phyloP scores from a whole-genome alignment of 1,140 invertebrate genomes.

The Metaphire vulgaris region DNA sequence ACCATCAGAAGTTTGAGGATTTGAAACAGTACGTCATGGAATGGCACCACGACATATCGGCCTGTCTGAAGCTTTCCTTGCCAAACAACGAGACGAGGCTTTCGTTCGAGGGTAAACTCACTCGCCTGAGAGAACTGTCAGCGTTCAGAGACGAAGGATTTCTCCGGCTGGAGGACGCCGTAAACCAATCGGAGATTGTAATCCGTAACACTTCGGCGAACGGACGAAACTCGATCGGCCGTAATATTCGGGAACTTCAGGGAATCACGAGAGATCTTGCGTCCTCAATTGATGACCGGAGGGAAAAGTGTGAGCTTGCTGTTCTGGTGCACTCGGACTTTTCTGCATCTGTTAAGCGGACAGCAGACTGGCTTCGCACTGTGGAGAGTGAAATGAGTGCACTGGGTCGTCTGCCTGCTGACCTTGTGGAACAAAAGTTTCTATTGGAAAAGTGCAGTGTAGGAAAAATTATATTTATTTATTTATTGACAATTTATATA shows the following conservation, averaged over 20 bases:
- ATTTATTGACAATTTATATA: too few relatives aligned
- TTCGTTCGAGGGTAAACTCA: background rate
- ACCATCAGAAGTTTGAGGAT: background rate
- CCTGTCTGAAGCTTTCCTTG: background rate
- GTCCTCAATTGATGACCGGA: background rate
- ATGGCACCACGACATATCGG: background rate
- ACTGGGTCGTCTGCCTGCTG: background rate
- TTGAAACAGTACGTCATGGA: background rate
- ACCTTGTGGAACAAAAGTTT: background rate
- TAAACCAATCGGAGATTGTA: background rate
- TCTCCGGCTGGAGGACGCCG: background rate
- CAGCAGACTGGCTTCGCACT: background rate
- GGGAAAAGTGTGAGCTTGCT: background rate
- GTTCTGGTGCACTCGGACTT: background rate
- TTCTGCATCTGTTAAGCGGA: background rate
- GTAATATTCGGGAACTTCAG: background rate
- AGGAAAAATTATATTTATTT: too few relatives aligned
- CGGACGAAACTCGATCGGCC: background rate
- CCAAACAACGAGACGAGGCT: background rate
- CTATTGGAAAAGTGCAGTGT: background rate
- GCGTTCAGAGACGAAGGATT: background rate
- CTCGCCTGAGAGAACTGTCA: background rate
- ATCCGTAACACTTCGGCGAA: background rate
- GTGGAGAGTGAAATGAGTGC: background rate
- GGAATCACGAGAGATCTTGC: background rate